These are phyloP conservation scores for Eristalis arbustorum DNA, from an alignment of 2,888 invertebrate species.

Conservation along the genomic window DNA sequence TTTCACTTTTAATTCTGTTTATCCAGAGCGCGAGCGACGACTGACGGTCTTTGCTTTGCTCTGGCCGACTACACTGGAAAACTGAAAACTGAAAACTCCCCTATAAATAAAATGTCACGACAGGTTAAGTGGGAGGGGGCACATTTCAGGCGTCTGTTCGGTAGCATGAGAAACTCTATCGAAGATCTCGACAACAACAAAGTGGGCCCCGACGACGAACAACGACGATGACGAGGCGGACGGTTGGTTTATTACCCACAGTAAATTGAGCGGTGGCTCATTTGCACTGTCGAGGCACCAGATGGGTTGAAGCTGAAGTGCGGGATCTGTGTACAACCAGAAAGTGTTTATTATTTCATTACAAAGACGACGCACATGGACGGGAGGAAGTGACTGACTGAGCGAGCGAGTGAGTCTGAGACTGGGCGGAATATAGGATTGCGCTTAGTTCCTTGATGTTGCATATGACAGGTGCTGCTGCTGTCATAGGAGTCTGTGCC, in stretches of 20 bases:
- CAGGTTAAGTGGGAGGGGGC: conserved; percentile 68
- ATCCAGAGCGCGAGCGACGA: background rate
- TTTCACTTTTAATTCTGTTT: conserved; percentile 64
- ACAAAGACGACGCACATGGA: conserved; percentile 45
- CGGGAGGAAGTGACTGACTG: conserved; percentile 44
- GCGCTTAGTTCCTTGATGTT: conserved; percentile 32
- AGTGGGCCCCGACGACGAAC: background rate
- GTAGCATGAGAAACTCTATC: conserved; percentile 62
- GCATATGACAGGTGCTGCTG: conserved; percentile 61
- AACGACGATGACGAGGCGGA: conserved; percentile 20
- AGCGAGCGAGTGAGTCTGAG: background rate
- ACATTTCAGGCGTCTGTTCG: conserved; percentile 42
- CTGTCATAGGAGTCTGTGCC: conserved; percentile 46
- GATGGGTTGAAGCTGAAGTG: background rate
- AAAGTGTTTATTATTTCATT: conserved; percentile 69
- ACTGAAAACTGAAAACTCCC: conserved; percentile 9
- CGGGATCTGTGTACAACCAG: conserved; percentile 24
- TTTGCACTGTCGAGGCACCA: conserved; percentile 24
- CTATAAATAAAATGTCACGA: conserved; percentile 66
- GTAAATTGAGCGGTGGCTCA: conserved; percentile 58
- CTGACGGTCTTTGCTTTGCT: background rate
- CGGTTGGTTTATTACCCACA: conserved; percentile 58
- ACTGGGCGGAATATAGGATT: conserved; percentile 9
- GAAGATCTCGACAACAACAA: conserved; percentile 24
- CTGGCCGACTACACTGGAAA: conserved; percentile 48